Conservation (phyloP, 2,113 vertebrate genomes). For the Delphinus delphis region DNA sequence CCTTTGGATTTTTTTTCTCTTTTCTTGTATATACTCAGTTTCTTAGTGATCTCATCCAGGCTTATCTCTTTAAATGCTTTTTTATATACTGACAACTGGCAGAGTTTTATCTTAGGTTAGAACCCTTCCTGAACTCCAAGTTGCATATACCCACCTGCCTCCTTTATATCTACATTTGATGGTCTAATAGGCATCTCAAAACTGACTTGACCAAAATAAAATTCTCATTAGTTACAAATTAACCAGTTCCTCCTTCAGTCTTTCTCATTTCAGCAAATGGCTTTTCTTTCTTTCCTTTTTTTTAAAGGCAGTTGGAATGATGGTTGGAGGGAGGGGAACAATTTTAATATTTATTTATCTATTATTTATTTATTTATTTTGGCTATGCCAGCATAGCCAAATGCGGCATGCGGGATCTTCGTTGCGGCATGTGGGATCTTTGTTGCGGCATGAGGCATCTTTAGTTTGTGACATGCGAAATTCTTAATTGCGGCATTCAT, state of each 20-base stretch:
- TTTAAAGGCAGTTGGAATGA: too few relatives aligned
- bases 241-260: neutral
- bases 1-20: neutral
- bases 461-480: too few relatives aligned
- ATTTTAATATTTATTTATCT: too few relatives aligned
- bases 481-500: too few relatives aligned
- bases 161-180: neutral
- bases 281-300: neutral
- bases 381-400: too few relatives aligned
- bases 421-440: too few relatives aligned
- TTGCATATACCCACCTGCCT: neutral
- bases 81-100: neutral
- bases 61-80: constrained; percentile 31
- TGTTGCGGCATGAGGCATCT: too few relatives aligned
- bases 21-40: neutral
- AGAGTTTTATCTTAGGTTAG: constrained; percentile 43
- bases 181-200: neutral
- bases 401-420: too few relatives aligned
- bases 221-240: neutral
- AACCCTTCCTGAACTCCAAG: neutral
- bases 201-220: constrained; percentile 38
- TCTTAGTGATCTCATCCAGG: constrained; percentile 13
- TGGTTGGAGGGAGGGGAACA: too few relatives aligned
- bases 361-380: too few relatives aligned
- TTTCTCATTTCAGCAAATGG: neutral